These are phyloP conservation scores for Takifugu ocellatus DNA, from an alignment of 2,797 vertebrate species.

Conservation along the genomic window DNA sequence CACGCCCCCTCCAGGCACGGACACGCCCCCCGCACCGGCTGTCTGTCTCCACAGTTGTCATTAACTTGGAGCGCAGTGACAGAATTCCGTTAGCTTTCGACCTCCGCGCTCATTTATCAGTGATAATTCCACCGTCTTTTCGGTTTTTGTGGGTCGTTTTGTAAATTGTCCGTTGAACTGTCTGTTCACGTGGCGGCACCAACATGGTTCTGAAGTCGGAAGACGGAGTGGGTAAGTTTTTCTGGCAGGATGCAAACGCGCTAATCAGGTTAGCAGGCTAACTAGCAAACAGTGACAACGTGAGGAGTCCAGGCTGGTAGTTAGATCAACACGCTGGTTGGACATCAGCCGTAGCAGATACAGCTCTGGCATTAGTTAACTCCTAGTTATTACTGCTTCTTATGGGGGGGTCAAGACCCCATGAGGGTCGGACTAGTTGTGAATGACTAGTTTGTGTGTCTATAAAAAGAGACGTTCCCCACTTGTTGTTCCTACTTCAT, in stretches of 20 bases:
- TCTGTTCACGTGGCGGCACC: background rate
- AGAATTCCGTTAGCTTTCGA: background rate
- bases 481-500: background rate
- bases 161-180: no score
- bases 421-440: slow-evolving; percentile 8
- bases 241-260: slow-evolving; percentile 16
- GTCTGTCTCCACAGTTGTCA: slow-evolving; percentile 46
- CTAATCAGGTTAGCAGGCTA: slow-evolving; percentile 37
- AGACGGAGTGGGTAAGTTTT: slow-evolving; percentile 77
- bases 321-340: background rate
- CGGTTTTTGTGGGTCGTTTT: no score
- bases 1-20: background rate
- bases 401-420: slow-evolving; percentile 33
- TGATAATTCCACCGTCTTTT: background rate
- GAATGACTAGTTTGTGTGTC: slow-evolving; percentile 26
- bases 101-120: slow-evolving; percentile 12
- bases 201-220: slow-evolving; percentile 79
- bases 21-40: slow-evolving; percentile 29
- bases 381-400: no score
- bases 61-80: background rate
- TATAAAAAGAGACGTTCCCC: slow-evolving; percentile 47
- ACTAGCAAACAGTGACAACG: slow-evolving; percentile 1
- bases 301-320: background rate
- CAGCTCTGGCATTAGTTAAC: background rate
- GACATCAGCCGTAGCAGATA: background rate